phyloP scores from a whole-genome alignment of 1,140 invertebrate genomes.

The Euwallacea similis region DNA sequence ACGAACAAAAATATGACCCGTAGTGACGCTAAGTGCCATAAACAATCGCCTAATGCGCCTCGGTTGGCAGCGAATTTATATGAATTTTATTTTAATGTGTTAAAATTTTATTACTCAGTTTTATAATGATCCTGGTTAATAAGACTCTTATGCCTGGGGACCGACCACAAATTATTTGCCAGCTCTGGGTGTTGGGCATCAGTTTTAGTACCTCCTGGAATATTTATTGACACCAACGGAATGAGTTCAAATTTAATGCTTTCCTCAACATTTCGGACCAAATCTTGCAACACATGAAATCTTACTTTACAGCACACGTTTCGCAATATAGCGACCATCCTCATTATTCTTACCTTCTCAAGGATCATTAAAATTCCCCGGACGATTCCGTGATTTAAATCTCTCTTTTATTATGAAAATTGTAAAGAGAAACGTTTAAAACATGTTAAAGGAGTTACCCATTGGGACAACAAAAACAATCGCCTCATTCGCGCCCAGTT shows the following conservation, averaged over 20 bases:
- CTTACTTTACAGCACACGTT: neutral
- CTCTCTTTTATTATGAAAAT: slow-evolving; percentile 6
- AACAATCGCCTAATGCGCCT: slow-evolving; percentile 54
- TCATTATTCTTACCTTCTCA: slow-evolving; percentile 1
- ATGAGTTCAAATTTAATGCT: too few species aligned
- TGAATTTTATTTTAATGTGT: slow-evolving; percentile 56
- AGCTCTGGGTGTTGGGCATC: slow-evolving; percentile 2
- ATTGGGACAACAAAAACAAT: neutral
- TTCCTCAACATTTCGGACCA: too few species aligned
- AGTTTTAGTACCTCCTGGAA: neutral
- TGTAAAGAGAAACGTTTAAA: slow-evolving; percentile 1
- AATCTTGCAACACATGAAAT: too few species aligned
- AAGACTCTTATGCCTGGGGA: slow-evolving; percentile 41
- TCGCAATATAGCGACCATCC: neutral
- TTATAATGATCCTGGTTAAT: slow-evolving; percentile 55
- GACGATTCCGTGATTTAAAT: neutral
- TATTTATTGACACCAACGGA: neutral
- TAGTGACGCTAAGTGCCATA: slow-evolving; percentile 52
- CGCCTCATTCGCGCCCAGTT: neutral
- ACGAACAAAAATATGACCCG: slow-evolving; percentile 54
- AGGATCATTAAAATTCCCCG: neutral
- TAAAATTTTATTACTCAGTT: slow-evolving; percentile 55
- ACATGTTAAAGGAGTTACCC: neutral
- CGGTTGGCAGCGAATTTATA: slow-evolving; percentile 55
- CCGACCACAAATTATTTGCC: slow-evolving; percentile 6